A percentile compares a stretch with the other conserved stretches of the same genome.
Conservation (phyloP, 2,797 vertebrate species). For the Coregonus suidteri region DNA sequence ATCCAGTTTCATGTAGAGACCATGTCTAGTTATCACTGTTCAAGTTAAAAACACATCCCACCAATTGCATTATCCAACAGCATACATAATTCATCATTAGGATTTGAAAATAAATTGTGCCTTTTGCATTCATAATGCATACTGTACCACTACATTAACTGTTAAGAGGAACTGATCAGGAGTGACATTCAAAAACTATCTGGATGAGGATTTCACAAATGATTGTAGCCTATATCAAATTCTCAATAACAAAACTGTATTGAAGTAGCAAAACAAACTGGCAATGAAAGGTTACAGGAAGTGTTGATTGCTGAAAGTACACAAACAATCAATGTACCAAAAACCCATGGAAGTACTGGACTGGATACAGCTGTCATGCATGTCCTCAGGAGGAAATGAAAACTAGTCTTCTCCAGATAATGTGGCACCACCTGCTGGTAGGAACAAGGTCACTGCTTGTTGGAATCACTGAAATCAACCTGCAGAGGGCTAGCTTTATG, state of each 20-base stretch:
- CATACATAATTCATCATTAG: constrained; percentile 11
- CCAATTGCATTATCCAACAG: constrained; percentile 9
- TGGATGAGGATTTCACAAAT: too few species aligned
- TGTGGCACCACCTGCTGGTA: constrained; percentile 49
- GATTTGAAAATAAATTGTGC: background rate
- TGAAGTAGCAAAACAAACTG: too few species aligned
- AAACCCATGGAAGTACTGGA: background rate
- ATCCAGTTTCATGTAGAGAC: constrained; percentile 14
- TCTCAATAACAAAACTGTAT: too few species aligned
- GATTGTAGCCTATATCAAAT: too few species aligned
- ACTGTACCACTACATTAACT: background rate
- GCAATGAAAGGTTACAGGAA: background rate
- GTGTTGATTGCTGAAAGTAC: background rate
- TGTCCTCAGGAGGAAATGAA: background rate
- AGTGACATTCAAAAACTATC: too few species aligned
- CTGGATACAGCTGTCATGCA: background rate
- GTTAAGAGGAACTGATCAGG: background rate
- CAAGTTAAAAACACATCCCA: constrained; percentile 1
- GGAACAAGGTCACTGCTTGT: background rate
- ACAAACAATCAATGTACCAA: background rate
- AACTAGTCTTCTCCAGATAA: background rate
- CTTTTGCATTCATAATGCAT: background rate
- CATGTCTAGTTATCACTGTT: constrained; percentile 19
- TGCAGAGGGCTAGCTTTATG: background rate
- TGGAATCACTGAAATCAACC: background rate